These are phyloP conservation scores for Cataglyphis hispanica DNA, from an alignment of 1,140 invertebrate species.

Conservation along the genomic window DNA sequence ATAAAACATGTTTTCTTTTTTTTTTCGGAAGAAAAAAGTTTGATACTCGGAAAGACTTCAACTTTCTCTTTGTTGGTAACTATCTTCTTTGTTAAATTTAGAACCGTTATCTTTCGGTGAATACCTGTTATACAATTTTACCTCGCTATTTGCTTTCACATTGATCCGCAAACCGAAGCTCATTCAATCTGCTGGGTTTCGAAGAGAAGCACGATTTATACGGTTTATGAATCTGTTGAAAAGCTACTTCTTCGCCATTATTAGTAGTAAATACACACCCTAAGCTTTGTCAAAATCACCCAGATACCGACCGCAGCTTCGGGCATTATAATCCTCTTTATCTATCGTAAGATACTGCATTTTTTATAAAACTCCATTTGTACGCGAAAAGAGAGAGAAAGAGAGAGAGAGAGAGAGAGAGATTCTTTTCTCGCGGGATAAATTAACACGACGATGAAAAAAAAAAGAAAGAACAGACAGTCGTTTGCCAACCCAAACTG, in stretches of 20 bases:
- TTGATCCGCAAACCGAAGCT: neutral
- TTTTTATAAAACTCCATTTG: constrained; percentile 32
- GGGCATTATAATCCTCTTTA: too few species aligned
- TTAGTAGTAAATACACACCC: neutral
- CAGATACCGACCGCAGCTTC: neutral
- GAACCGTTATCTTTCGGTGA: neutral
- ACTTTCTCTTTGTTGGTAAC: too few species aligned
- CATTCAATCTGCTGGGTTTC: neutral
- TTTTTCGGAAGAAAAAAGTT: too few species aligned
- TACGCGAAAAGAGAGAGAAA: neutral
- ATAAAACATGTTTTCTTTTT: too few species aligned
- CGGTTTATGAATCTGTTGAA: neutral
- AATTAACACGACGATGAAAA: constrained; percentile 8
- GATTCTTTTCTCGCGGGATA: neutral
- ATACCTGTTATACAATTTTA: constrained; percentile 14
- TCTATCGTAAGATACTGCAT: neutral
- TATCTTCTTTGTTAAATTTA: neutral
- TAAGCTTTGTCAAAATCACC: neutral
- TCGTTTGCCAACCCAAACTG: constrained; percentile 19
- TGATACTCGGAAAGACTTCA: too few species aligned
- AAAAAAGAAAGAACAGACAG: neutral
- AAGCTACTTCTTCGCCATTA: neutral
- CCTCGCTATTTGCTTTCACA: constrained; percentile 18
- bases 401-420: neutral
- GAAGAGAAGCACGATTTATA: neutral